These are phyloP conservation scores for Eupithecia abbreviata DNA, from an alignment of 2,888 invertebrate genomes.

Conservation along the genomic window DNA sequence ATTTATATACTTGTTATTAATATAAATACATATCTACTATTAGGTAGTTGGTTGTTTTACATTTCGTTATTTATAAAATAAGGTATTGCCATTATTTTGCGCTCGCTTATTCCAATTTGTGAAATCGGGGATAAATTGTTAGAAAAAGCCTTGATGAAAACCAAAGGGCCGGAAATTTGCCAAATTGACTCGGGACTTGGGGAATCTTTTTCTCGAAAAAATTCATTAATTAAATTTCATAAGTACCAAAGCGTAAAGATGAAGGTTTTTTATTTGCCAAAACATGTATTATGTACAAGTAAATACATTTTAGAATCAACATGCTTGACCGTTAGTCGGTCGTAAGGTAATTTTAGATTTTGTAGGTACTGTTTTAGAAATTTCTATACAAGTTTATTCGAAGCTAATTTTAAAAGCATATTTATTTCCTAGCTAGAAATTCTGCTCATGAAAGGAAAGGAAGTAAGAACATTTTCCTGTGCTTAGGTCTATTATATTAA, in stretches of 20 bases:
- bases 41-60: too few relatives aligned
- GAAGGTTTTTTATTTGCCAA: too few relatives aligned
- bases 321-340: too few relatives aligned
- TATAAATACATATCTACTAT: too few relatives aligned
- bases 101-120: slow-evolving; percentile 52
- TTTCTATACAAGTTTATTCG: neutral
- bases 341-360: neutral
- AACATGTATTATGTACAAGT: too few relatives aligned
- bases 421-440: neutral
- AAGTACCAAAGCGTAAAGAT: too few relatives aligned
- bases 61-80: too few relatives aligned
- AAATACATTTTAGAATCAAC: too few relatives aligned
- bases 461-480: neutral
- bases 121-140: slow-evolving; percentile 50
- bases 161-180: neutral
- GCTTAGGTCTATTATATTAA: neutral
- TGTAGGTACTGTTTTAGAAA: neutral
- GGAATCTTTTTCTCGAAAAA: neutral
- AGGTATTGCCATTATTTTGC: slow-evolving; percentile 10
- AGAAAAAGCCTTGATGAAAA: neutral
- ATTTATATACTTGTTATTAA: too few relatives aligned
- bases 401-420: neutral
- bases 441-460: neutral
- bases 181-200: neutral
- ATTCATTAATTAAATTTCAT: neutral